phyloP scores from a whole-genome alignment of 2,113 vertebrate species.

The Varanus salvator region DNA sequence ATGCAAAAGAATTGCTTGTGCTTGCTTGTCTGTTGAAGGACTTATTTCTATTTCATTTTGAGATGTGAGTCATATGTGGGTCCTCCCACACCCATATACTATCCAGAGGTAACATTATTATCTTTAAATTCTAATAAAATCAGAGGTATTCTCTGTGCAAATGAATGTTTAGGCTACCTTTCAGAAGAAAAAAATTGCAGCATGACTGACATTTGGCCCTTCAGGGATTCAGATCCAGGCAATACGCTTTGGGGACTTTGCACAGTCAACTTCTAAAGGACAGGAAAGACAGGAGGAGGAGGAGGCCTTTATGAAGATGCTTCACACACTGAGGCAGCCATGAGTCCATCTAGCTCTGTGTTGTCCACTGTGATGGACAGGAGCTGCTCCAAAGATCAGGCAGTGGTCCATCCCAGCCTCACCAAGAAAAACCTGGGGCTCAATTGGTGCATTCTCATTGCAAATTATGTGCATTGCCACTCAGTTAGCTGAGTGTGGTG shows the following conservation, averaged over 20 bases:
- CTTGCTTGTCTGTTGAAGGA: conserved; percentile 6
- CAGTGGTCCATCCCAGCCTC: too few relatives aligned
- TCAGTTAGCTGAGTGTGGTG: too few relatives aligned
- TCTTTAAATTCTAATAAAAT: neutral
- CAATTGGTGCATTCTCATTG: too few relatives aligned
- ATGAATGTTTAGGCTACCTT: too few relatives aligned
- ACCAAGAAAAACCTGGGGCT: too few relatives aligned
- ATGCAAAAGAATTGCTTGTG: neutral
- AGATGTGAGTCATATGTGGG: neutral
- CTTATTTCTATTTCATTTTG: neutral
- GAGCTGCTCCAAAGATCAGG: too few relatives aligned
- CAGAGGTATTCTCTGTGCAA: too few relatives aligned
- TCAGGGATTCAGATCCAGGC: neutral
- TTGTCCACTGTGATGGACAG: too few relatives aligned
- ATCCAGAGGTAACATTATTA: conserved; percentile 10
- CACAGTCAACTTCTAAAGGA: too few relatives aligned
- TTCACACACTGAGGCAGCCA: too few relatives aligned
- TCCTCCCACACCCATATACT: neutral
- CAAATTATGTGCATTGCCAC: too few relatives aligned
- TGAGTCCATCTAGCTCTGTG: too few relatives aligned
- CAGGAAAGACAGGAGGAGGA: neutral
- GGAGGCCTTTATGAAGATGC: neutral
- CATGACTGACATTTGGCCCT: neutral
- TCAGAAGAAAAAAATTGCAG: neutral
- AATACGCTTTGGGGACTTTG: neutral